Evolutionary conservation across 1,140 invertebrate species (phyloP), one percentile per base, ranked within the genome.

Genomic region (Drosophila nigromelanica): DNA sequence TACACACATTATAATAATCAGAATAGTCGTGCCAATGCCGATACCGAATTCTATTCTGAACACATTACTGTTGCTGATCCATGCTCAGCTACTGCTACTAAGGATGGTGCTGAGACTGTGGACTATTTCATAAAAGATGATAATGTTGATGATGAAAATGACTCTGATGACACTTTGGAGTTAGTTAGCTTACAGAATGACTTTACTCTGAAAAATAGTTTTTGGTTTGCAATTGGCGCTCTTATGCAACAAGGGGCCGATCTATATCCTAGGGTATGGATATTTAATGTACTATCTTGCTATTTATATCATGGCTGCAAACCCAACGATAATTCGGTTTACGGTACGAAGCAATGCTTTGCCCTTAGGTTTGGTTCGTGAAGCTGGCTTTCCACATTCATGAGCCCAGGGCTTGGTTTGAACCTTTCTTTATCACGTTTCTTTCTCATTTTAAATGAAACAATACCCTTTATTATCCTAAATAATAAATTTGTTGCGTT

Each of bases 171-270:
- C 51, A 91, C 92, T 39, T 51, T 89, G 80, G 92, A 92, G 42
- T 81, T 93, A 68, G 91, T 91, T 61, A 92, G 85, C 78, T 92
- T 92, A 39, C 94, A 95, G 92, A 97, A 97, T 92, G 95, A 96
- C 91, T 97, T 97, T 90, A 96, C 87, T 11, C 67, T 90, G 48
- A 90, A 82, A 82, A 97, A 97, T 93, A 96, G 95, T 93, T 96
- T 98, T 92, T 98, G 97, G 97, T 98, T 98, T 92, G 96, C 97
- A 11, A 96, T 98, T 74, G 97, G 97, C 54, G 97, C 97, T 8
- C 94, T 98, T 72, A 98, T 98, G 97, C 97, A 98, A 92, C 97
- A 98, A 94, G 97, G 97, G 73, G 97, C 96, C 73, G 96, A 97
- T 92, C 93, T 97, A 72, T 96, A 96, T 92, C 97, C 97, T 54